phyloP scores from a whole-genome alignment of 2,113 vertebrate species.

The Tenebrosternarchus preto region DNA sequence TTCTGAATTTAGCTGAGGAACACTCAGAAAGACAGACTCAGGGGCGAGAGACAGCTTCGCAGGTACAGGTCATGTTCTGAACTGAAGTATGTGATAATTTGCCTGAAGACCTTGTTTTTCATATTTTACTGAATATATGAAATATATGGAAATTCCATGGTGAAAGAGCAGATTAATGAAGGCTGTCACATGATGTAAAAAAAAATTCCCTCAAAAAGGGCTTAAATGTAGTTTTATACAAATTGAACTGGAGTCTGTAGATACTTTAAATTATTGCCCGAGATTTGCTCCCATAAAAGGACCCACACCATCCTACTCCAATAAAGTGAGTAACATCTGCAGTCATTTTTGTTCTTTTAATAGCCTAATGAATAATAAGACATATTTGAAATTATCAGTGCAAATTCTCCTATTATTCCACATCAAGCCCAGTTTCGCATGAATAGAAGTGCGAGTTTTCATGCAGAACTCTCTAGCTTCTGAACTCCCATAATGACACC shows the following conservation, averaged over 20 bases:
- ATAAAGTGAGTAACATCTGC: neutral
- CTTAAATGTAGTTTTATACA: slow-evolving; percentile 3
- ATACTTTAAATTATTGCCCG: neutral
- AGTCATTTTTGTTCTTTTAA: slow-evolving; percentile 10
- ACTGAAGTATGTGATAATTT: neutral
- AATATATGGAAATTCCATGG: neutral
- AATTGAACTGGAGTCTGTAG: neutral
- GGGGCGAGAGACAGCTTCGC: too few species aligned
- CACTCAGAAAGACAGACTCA: too few species aligned
- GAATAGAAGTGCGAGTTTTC: slow-evolving; percentile 15
- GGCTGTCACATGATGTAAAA: neutral
- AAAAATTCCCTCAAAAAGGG: neutral
- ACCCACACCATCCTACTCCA: slow-evolving; percentile 3
- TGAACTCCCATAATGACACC: slow-evolving; percentile 38
- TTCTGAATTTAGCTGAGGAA: too few species aligned
- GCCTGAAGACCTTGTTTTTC: neutral
- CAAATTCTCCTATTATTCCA: slow-evolving; percentile 17
- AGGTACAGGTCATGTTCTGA: too few species aligned
- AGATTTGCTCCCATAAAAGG: neutral
- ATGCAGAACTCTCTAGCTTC: slow-evolving; percentile 19
- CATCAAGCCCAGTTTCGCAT: slow-evolving; percentile 28
- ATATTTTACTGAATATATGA: neutral
- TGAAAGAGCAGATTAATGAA: slow-evolving; percentile 1
- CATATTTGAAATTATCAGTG: slow-evolving; percentile 4
- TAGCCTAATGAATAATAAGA: slow-evolving; percentile 16